Percentiles rank a stretch among this genome's conserved stretches.
These are phyloP conservation scores for Drosophila tanythrix DNA, from an alignment of 2,888 invertebrate genomes.

Conservation along the genomic window DNA sequence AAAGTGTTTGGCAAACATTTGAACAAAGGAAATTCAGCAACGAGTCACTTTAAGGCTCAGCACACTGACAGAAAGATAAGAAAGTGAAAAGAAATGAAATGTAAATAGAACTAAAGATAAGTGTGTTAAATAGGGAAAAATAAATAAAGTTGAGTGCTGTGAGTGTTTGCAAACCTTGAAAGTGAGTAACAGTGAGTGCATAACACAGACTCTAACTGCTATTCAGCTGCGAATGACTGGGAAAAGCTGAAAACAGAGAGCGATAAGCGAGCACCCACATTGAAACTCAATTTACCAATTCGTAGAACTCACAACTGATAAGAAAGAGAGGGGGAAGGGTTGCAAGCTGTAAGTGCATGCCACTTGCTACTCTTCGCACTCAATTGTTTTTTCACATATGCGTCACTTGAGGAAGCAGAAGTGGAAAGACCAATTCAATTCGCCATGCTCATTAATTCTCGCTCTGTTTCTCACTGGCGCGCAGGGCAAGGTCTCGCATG, in stretches of 20 bases:
- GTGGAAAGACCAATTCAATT: constrained; percentile 40
- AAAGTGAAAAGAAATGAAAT: constrained; percentile 31
- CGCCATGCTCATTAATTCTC: constrained; percentile 65
- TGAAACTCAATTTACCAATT: neutral
- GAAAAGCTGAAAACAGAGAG: neutral
- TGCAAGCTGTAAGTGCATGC: neutral
- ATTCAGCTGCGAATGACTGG: neutral
- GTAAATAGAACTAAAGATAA: constrained; percentile 35
- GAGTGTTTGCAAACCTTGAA: constrained; percentile 25
- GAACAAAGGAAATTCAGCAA: constrained; percentile 1
- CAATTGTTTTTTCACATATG: neutral
- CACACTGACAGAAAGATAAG: constrained; percentile 29
- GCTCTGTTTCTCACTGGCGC: constrained; percentile 13
- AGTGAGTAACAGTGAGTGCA: constrained; percentile 18
- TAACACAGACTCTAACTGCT: neutral
- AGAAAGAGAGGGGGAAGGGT: neutral
- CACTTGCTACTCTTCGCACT: neutral
- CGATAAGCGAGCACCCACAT: constrained; percentile 8
- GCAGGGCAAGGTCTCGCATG: constrained; percentile 85
- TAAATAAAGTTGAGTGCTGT: constrained; percentile 17
- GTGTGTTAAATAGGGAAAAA: constrained; percentile 1
- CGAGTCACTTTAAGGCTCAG: constrained; percentile 24
- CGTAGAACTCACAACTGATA: constrained; percentile 19
- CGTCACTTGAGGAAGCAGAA: neutral
- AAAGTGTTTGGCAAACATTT: constrained; percentile 38